Base-by-base conservation (phyloP, 2,113 vertebrate genomes). In the Pygoscelis antarcticus region DNA sequence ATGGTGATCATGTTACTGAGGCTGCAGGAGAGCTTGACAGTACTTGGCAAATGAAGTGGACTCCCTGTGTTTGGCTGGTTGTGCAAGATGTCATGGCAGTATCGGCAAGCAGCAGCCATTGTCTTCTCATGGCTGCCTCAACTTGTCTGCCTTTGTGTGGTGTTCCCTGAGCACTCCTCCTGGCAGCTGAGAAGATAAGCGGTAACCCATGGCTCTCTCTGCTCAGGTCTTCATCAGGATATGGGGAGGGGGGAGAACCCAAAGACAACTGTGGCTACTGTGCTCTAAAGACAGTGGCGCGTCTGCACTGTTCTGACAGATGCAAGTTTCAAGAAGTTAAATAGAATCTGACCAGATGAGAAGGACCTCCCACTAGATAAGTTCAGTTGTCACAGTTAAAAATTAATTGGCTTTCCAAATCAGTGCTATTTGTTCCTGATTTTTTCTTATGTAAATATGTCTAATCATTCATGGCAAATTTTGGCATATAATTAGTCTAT, bases 61-160 rank as follows among this genome's bases (percentile, higher is more conserved):
- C 15, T 32, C 30, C 6, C 54, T 32, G 27, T 23, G 16, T 82
- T 42, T 54, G 51, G 30, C 65, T 78, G 23, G 16, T 42, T 16
- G 7, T 7, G 21, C 58, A 27, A 12, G 10, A 13, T 82, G 71
- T 62, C 25, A 15, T 9, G 6, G 52, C 27, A n/a, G 13, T 29
- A 19, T 36, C 0, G 0, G 49, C 64, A 57, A 42, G n/a, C 40
- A 80, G 57, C n/a, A 44, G 49, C 23, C 5, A 0, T 57, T 87
- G 54, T 55, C 58, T 81, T 87, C 64, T 55, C 3, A 3, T 22
- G 64, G 36, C 34, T 62, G 64, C 64, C 64, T 77, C 55, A 69
- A 1, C 13, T 19, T 21, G 44, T 23, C 16, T 64, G 36, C 16
- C 32, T 40, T 51, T 44, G 66, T 12, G 13, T 65, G 52, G 46